Base-by-base conservation (phyloP, 2,797 vertebrate species). In the Neostethus bicornis region DNA sequence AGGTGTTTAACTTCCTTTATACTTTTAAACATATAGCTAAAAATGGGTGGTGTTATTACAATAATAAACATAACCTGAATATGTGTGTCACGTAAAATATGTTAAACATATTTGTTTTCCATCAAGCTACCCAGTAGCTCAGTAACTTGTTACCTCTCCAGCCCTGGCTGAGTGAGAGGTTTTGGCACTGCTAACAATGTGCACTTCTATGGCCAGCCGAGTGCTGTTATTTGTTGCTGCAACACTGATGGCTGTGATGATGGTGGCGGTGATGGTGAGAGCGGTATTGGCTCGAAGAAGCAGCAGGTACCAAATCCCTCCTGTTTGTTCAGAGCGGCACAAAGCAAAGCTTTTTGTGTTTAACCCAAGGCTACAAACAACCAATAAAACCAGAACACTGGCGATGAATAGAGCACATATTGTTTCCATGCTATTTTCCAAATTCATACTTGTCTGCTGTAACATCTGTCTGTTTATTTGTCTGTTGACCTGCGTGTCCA, bases 301-400 rank as follows among this genome's bases (percentile, higher is more conserved):
- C 83, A 78, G 79, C 73, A 79, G 79, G 82, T 83, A 62, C 59
- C 80, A 81, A 79, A 85, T 82, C 72, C 68, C 80, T 85, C 74
- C 81, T 84, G 85, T 88, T 91, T 85, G 81, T 79, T 85, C 85
- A 80, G 74, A 75, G 78, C 83, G 74, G 86, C 76, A 85, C 82
- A 72, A 82, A 72, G 85, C 81, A 80, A 76, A 79, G 83, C 86
- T 84, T 68, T 47, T 71, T 69, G 81, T 81, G 79, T 83, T 82
- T 76, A 78, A 76, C 84, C 79, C 79, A 66, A 85, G 77, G 75
- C 86, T 81, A 69, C 76, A 83, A 84, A 74, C 82, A 68, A 77
- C 66, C 57, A 46, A 35, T 66, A 80, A 83, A 76, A 83, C 77
- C 85, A 75, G 83, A 90, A 89, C 83, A 87, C 74, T 85, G 85